phyloP scores from a whole-genome alignment of 2,797 vertebrate species.

The Fistularia commersonii region DNA sequence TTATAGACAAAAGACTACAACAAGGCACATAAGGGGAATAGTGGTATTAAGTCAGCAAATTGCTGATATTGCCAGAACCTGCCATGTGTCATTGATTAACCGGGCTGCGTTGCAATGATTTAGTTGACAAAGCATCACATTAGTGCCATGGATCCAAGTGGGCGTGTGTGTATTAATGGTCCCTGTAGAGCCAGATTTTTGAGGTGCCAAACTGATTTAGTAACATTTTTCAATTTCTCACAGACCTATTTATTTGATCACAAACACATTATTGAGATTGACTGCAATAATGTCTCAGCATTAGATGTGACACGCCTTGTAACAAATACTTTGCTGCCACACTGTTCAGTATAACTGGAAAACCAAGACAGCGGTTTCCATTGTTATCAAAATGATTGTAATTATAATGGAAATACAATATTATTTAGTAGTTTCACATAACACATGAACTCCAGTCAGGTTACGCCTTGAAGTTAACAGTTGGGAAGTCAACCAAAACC shows the following conservation, averaged over 20 bases:
- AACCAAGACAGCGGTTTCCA: conserved; percentile 2
- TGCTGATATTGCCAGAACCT: conserved; percentile 62
- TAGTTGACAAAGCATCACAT: conserved; percentile 69
- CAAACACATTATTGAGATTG: conserved; percentile 19
- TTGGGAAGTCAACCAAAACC: too few species aligned
- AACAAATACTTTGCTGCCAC: conserved; percentile 15
- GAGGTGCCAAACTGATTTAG: background rate
- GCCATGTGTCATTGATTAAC: conserved; percentile 75
- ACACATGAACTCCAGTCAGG: too few species aligned
- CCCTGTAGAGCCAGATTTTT: conserved; percentile 50
- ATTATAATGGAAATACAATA: conserved; percentile 1
- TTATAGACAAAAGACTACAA: conserved; percentile 36
- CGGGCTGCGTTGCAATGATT: conserved; percentile 63
- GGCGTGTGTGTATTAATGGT: conserved; percentile 57
- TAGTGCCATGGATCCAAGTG: conserved; percentile 51
- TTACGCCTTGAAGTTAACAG: too few species aligned
- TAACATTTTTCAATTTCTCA: conserved; percentile 52
- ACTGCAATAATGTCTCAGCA: conserved; percentile 17
- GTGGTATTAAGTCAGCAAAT: conserved; percentile 36
- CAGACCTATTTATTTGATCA: conserved; percentile 25
- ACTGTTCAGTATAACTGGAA: conserved; percentile 20
- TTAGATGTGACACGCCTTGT: background rate
- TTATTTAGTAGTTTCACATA: background rate
- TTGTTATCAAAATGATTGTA: conserved; percentile 1
- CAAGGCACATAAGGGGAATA: conserved; percentile 47